A percentile compares a stretch with the other conserved stretches of the same genome.
phyloP scores from a whole-genome alignment of 2,888 invertebrate genomes.

The Falcaria lacertinaria region DNA sequence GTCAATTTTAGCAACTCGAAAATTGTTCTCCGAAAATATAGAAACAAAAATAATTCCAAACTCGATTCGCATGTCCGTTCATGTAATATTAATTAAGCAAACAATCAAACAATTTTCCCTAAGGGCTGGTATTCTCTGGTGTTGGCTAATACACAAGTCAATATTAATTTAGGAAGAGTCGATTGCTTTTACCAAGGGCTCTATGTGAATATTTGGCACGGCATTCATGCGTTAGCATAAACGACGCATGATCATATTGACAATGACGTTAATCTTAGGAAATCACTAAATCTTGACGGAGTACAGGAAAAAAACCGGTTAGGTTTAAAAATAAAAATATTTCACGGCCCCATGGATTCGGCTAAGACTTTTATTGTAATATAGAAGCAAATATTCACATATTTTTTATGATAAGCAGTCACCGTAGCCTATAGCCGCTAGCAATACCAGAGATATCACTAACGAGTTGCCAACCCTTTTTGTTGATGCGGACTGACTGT shows the following conservation, averaged over 20 bases:
- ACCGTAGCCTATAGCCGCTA: no score
- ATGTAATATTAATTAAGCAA: constrained; percentile 9
- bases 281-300: background rate
- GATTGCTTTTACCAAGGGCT: constrained; percentile 22
- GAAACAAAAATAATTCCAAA: background rate
- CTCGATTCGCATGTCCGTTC: background rate
- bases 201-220: constrained; percentile 8
- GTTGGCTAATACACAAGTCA: constrained; percentile 29
- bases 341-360: no score
- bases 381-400: no score
- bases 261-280: background rate
- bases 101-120: constrained; percentile 15
- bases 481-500: no score
- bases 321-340: no score
- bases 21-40: no score
- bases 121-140: constrained; percentile 14
- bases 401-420: no score
- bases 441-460: no score
- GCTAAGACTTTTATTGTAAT: no score
- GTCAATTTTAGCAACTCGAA: no score
- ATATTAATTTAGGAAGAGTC: constrained; percentile 38
- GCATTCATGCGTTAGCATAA: no score
- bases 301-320: background rate
- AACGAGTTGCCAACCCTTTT: no score
- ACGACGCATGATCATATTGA: background rate